phyloP scores from a whole-genome alignment of 2,113 vertebrate genomes.

The Ursus arctos region DNA sequence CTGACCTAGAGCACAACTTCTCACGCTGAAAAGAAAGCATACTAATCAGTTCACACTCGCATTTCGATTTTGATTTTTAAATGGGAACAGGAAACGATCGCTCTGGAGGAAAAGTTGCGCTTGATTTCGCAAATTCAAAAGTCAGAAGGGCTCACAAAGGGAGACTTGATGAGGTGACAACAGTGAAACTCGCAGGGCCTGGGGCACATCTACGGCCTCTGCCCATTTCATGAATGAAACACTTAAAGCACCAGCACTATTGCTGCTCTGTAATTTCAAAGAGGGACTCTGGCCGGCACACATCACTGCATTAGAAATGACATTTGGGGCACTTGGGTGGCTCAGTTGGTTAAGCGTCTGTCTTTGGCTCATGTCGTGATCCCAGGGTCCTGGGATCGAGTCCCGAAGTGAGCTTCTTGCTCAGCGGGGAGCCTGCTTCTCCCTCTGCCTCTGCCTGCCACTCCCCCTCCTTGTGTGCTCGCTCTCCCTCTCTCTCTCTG shows the following conservation, averaged over 20 bases:
- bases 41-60: not conserved
- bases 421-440: too few species aligned
- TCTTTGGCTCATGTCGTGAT: too few species aligned
- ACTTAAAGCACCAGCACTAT: not conserved
- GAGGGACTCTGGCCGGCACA: not conserved
- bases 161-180: not conserved
- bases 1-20: slow-evolving; percentile 45
- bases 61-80: slow-evolving; percentile 12
- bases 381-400: too few species aligned
- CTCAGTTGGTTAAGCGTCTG: too few species aligned
- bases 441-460: too few species aligned
- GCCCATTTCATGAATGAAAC: not conserved
- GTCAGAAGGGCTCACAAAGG: slow-evolving; percentile 52
- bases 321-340: not conserved
- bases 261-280: not conserved
- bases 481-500: too few species aligned
- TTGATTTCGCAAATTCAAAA: not conserved
- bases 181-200: not conserved
- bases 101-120: not conserved
- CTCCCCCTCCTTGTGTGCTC: too few species aligned
- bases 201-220: not conserved
- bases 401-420: too few species aligned
- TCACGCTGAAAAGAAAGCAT: slow-evolving; percentile 23
- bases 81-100: not conserved
- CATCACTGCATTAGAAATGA: not conserved